Conservation (phyloP, 2,797 vertebrate genomes). For the Channa striata region DNA sequence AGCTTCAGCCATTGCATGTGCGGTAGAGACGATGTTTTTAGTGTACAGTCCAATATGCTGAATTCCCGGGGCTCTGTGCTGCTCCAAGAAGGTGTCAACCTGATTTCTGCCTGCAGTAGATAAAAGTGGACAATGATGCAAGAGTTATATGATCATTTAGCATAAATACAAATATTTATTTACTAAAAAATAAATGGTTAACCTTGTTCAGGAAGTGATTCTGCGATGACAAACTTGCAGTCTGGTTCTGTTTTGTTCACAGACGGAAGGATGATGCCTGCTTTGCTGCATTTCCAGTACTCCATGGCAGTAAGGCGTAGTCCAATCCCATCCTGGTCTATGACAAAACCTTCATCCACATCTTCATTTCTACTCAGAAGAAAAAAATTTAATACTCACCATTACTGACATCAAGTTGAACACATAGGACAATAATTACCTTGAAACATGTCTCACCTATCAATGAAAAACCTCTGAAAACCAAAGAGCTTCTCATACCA, state of each 20-base stretch:
- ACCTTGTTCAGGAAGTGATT: constrained; percentile 86
- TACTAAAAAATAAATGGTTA: neutral
- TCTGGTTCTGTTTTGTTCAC: constrained; percentile 66
- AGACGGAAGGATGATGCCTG: constrained; percentile 72
- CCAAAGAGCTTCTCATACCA: constrained; percentile 92
- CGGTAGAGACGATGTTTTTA: constrained; percentile 84
- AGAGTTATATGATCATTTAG: neutral
- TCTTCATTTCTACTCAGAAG: constrained; percentile 79
- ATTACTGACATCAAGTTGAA: neutral
- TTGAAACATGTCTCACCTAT: constrained; percentile 63
- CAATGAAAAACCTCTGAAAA: constrained; percentile 89
- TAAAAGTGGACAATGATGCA: neutral
- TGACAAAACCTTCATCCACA: constrained; percentile 80
- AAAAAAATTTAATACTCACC: constrained; percentile 1
- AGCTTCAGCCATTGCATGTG: constrained; percentile 73
- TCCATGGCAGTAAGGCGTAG: constrained; percentile 90
- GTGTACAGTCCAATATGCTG: constrained; percentile 93
- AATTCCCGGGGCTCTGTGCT: constrained; percentile 89
- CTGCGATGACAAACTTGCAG: constrained; percentile 92
- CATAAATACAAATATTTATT: neutral
- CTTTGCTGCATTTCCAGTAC: constrained; percentile 67
- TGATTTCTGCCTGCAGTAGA: constrained; percentile 84
- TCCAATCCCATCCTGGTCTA: constrained; percentile 85
- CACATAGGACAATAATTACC: neutral
- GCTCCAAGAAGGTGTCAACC: constrained; percentile 89